Percentiles rank a stretch among this genome's conserved stretches.
These are phyloP conservation scores for Desoria tigrina DNA, from an alignment of 2,888 invertebrate genomes.

Conservation along the genomic window DNA sequence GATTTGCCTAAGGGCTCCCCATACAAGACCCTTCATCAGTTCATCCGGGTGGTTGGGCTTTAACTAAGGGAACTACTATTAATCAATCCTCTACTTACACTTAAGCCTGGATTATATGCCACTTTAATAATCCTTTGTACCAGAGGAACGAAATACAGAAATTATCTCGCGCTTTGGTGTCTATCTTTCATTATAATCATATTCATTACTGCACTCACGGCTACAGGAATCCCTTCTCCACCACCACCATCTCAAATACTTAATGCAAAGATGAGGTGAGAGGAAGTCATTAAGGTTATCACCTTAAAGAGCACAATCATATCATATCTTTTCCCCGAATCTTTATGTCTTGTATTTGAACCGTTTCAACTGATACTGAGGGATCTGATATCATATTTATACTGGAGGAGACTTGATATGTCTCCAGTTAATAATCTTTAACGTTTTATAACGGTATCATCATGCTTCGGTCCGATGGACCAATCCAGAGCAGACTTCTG, in stretches of 20 bases:
- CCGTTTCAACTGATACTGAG: background rate
- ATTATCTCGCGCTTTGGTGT: background rate
- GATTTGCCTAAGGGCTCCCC: slow-evolving; percentile 18
- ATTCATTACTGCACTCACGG: background rate
- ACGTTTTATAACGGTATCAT: no score
- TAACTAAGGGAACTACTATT: background rate
- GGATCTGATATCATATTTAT: no score
- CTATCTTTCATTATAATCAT: background rate
- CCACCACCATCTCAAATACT: background rate
- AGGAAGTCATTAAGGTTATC: slow-evolving; percentile 49
- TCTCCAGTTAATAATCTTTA: no score
- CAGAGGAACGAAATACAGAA: slow-evolving; percentile 19
- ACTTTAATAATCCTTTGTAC: slow-evolving; percentile 19
- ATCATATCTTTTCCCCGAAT: slow-evolving; percentile 21
- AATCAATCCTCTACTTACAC: background rate
- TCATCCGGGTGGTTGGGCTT: slow-evolving; percentile 8
- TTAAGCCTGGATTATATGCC: slow-evolving; percentile 14
- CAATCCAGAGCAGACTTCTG: no score
- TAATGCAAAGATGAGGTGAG: slow-evolving; percentile 41
- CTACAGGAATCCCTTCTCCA: background rate
- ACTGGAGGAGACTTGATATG: no score
- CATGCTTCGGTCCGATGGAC: no score
- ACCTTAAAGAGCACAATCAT: slow-evolving; percentile 22
- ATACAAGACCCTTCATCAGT: background rate
- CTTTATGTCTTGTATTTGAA: background rate